These are phyloP conservation scores for Bombus fervidus DNA, from an alignment of 1,140 invertebrate species.

Conservation along the genomic window DNA sequence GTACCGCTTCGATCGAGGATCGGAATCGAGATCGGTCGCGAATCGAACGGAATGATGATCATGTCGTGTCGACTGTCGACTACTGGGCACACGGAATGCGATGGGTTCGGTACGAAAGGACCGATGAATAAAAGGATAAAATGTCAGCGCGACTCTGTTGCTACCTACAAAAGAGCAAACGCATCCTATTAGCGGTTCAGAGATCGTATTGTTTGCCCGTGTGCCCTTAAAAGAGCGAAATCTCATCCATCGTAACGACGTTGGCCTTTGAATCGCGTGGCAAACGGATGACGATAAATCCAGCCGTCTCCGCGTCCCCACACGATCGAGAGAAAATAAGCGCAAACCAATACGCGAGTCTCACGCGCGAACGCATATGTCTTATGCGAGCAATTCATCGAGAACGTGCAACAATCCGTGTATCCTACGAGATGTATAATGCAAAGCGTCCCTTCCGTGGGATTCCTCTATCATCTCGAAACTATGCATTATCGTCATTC, in stretches of 20 bases:
- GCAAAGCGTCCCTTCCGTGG: background rate
- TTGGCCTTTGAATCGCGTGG: slow-evolving; percentile 74
- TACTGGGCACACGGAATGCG: slow-evolving; percentile 72
- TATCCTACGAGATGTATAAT: background rate
- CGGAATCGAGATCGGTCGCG: slow-evolving; percentile 22
- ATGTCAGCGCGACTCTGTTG: slow-evolving; percentile 69
- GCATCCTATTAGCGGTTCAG: slow-evolving; percentile 78
- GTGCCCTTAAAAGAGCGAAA: slow-evolving; percentile 67
- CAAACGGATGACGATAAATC: slow-evolving; percentile 58
- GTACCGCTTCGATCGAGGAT: background rate
- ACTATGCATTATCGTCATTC: background rate
- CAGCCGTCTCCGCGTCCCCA: slow-evolving; percentile 12
- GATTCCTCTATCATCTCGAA: background rate
- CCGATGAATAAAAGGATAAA: slow-evolving; percentile 61
- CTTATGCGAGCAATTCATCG: slow-evolving; percentile 21
- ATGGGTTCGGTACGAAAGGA: slow-evolving; percentile 72
- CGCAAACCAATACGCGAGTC: slow-evolving; percentile 46
- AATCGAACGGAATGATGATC: background rate
- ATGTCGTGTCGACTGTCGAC: slow-evolving; percentile 1
- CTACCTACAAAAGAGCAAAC: slow-evolving; percentile 70
- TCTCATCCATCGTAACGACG: slow-evolving; percentile 72
- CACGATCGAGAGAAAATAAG: slow-evolving; percentile 60
- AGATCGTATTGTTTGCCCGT: slow-evolving; percentile 72
- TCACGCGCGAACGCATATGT: background rate
- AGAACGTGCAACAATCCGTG: background rate